Base-by-base conservation (phyloP, 2,888 invertebrate species). In the Luperina testacea region DNA sequence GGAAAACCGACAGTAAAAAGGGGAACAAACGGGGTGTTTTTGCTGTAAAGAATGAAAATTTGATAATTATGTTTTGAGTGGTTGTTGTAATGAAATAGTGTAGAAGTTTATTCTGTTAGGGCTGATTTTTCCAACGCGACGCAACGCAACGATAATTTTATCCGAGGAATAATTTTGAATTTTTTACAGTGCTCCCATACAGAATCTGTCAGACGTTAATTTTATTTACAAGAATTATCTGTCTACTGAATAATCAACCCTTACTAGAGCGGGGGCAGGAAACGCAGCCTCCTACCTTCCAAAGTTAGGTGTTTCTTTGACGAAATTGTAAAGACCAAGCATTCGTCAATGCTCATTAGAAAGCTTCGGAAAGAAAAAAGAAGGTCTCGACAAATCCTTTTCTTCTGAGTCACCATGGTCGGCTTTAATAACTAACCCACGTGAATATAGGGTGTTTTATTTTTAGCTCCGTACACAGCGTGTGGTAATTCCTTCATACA, bases 41-140 rank as follows among this genome's bases (percentile, higher is more conserved):
- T 80, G 69, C 57, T 63, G 71, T 71, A 45, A 82, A 71, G n/a
- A 77, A 85, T 77, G 70, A 45, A 74, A 78, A 86, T 81, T 68
- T 74, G 67, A 75, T 72, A 38, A 38, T 38, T 38, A 15, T 48
- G 53, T 70, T 77, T 77, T 75, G n/a, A 77, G 65, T 72, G 42
- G 63, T 77, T 70, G 38, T 53, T 27, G 24, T 32, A n/a, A n/a
- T 38, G 8, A 59, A 38, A 73, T 42, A 72, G 27, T 42, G 8
- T 7, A n/a, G 2, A 48, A 69, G 2, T 53, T 57, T 20, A 57
- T 57, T 57, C 0, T 9, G 11, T 38, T 53, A 38, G 24, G 13
- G 2, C 48, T 45, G 45, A 11, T 45, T 45, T 45, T 11, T 11
- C 45, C 45, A 11, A 45, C 45, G 11, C 45, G 2, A 11, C n/a